Percentiles rank a stretch among this genome's conserved stretches.
Conservation (phyloP, 2,888 invertebrate genomes). For the Linnaemya vulpina region DNA sequence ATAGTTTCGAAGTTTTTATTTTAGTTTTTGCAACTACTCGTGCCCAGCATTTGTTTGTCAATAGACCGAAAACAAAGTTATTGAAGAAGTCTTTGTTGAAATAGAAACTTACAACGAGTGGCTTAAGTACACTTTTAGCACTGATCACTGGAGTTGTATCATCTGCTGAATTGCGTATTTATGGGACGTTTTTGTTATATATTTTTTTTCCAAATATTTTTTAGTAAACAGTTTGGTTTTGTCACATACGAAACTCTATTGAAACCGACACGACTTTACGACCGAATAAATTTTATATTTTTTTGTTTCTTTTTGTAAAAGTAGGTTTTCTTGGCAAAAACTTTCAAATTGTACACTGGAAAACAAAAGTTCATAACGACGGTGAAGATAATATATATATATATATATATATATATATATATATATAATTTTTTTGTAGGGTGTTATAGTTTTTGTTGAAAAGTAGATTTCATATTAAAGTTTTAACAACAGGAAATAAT, state of each 20-base stretch:
- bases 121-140: slow-evolving; percentile 11
- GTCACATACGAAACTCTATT: slow-evolving; percentile 46
- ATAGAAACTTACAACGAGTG: slow-evolving; percentile 14
- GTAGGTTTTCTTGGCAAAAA: slow-evolving; percentile 33
- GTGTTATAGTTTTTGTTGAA: not conserved
- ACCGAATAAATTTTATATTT: slow-evolving; percentile 45
- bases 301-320: slow-evolving; percentile 1
- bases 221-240: slow-evolving; percentile 20
- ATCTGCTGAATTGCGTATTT: slow-evolving; percentile 50
- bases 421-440: no score
- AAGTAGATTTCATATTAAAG: not conserved
- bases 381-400: not conserved
- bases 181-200: slow-evolving; percentile 12
- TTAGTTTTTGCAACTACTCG: not conserved
- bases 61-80: slow-evolving; percentile 10
- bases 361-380: not conserved
- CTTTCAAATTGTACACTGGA: not conserved
- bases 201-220: not conserved
- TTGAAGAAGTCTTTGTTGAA: slow-evolving; percentile 13
- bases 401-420: no score
- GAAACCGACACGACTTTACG: slow-evolving; percentile 58
- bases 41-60: not conserved
- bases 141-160: slow-evolving; percentile 11
- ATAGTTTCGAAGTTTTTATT: slow-evolving; percentile 36
- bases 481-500: no score